Evolutionary conservation across 2,888 invertebrate species (phyloP), one percentile per base, ranked within the genome.

Genomic region (Parnassius orleans): DNA sequence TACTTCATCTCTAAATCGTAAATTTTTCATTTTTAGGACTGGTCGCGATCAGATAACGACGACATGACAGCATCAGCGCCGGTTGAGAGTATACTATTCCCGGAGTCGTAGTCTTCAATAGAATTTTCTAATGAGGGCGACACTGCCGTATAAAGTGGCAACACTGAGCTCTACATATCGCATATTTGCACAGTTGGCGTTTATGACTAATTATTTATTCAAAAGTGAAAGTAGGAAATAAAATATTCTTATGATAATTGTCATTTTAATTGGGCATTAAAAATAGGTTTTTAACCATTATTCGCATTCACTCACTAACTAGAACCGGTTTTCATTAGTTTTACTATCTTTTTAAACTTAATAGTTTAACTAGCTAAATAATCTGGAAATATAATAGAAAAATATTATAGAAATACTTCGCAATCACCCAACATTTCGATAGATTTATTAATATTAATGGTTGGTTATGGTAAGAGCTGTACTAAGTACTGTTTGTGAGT

Each of bases 1-100:
- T 33, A 33, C 7, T 33, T 33, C 5, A 33, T 33, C 5, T 33
- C 33, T 33, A 33, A 33, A 33, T 33, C 1, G 33, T 7, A 10
- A 9, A 15, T 9, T 7, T 55, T 5, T 52, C 53, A 57, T n/a
- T 63, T 68, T 0, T 75, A 90, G 88, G 90, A 91, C 65, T 91
- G 90, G 90, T 90, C 90, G 0, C 80, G 81, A 0, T 77, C 81
- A 0, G 87, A 87, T 61, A 69, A 74, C 66, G 87, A 84, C 47
- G 89, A 90, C 67, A 77, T 90, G 85, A 84, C 81, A 0, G 84
- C 85, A 1, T 75, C 82, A 0, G 85, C 84, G 12, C 89, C 90
- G 0, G 87, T 87, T 1, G 90, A 91, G 65, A 88, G 86, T 68
- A 77, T 91, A 14, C 67, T 90, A 47, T 81, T 77, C 78, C 76